Evolutionary conservation across 2,797 vertebrate genomes (phyloP).

Genomic region (Naso thynnoides): DNA sequence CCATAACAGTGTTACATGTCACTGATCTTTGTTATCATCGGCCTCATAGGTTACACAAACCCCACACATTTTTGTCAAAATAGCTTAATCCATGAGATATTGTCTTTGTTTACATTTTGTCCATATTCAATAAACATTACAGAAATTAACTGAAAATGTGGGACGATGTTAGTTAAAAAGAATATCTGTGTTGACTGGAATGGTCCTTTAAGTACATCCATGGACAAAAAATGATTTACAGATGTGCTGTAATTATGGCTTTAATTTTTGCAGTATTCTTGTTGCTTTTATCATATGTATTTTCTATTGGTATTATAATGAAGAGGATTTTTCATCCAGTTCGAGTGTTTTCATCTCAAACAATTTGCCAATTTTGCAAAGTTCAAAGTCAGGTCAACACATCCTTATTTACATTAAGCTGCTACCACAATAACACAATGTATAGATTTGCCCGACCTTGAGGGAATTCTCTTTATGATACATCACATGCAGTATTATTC

Average conservation of each 20-base stretch:
- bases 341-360: constrained; percentile 19
- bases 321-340: constrained; percentile 1
- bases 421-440: constrained; percentile 9
- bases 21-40: too few species aligned
- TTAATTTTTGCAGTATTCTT: not conserved
- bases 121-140: too few species aligned
- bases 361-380: not conserved
- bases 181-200: constrained; percentile 34
- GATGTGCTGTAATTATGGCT: constrained; percentile 1
- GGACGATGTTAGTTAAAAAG: too few species aligned
- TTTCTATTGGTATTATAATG: not conserved
- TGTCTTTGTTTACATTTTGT: too few species aligned
- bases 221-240: not conserved
- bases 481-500: constrained; percentile 24
- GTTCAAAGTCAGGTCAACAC: constrained; percentile 24
- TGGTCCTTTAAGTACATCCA: not conserved
- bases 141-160: too few species aligned
- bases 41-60: too few species aligned
- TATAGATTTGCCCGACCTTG: constrained; percentile 24
- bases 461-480: constrained; percentile 8
- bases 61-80: too few species aligned
- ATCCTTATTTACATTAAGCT: constrained; percentile 22
- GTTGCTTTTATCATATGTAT: not conserved
- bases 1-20: too few species aligned
- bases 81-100: too few species aligned